A percentile compares a stretch with the other conserved stretches of the same genome.
Evolutionary conservation across 2,797 vertebrate genomes (phyloP).

Genomic region (Esox masquinongy): DNA sequence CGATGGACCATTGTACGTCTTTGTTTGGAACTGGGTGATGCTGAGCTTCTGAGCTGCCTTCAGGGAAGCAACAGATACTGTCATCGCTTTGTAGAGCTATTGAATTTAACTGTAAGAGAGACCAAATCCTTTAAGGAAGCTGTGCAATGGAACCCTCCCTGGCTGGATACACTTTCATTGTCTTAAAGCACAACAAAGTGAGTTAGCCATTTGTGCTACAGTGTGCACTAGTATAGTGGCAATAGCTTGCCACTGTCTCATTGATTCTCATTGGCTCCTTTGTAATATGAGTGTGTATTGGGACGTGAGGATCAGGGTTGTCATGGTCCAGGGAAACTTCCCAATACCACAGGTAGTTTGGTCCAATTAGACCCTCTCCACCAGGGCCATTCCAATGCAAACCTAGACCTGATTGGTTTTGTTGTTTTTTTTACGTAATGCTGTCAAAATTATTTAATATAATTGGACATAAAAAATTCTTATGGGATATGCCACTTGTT

Average conservation of each 20-base stretch:
- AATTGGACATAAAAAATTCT: neutral
- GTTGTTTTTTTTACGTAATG: neutral
- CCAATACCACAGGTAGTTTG: neutral
- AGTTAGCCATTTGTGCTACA: neutral
- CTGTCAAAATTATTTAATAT: neutral
- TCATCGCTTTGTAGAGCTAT: conserved; percentile 17
- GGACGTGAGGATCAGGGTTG: neutral
- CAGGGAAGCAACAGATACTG: conserved; percentile 5
- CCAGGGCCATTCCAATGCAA: neutral
- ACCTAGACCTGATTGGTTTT: neutral
- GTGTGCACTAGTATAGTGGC: neutral
- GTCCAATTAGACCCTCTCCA: neutral
- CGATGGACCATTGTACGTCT: conserved; percentile 54
- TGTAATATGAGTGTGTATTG: conserved; percentile 17
- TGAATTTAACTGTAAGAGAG: conserved; percentile 5
- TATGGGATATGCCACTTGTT: neutral
- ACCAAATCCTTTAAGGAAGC: neutral
- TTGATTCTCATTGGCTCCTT: neutral
- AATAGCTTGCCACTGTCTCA: conserved; percentile 12
- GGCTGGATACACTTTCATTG: neutral
- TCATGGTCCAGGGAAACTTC: neutral
- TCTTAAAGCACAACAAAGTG: neutral
- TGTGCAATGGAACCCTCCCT: neutral
- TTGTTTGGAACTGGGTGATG: conserved; percentile 32
- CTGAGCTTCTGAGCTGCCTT: conserved; percentile 19